Evolutionary conservation across 2,888 invertebrate species (phyloP).

Genomic region (Bugulina stolonifera): DNA sequence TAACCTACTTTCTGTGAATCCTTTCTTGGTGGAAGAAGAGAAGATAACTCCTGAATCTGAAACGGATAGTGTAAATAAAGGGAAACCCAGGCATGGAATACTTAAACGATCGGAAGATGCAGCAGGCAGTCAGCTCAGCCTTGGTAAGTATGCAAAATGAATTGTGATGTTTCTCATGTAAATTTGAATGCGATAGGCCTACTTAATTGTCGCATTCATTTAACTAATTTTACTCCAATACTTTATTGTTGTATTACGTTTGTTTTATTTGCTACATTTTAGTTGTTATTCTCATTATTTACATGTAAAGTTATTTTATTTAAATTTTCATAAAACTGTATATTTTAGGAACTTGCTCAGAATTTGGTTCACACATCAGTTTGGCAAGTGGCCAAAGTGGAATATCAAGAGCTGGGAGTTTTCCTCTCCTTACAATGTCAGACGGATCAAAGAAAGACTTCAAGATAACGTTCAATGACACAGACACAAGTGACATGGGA

Average conservation of each 20-base stretch:
- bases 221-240: no score
- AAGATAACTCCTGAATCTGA: neutral
- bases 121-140: conserved; percentile 20
- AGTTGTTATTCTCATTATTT: no score
- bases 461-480: conserved; percentile 19
- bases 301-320: no score
- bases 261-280: no score
- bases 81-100: conserved; percentile 9
- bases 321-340: no score
- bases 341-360: conserved; percentile 21
- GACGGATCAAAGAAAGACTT: conserved; percentile 21
- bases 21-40: neutral
- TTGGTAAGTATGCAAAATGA: neutral
- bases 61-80: neutral
- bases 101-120: conserved; percentile 2
- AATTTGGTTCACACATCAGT: conserved; percentile 25
- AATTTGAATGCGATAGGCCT: no score
- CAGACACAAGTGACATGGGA: conserved; percentile 2
- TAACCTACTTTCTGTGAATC: conserved; percentile 9
- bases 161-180: no score
- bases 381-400: conserved; percentile 15
- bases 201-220: no score
- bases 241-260: no score
- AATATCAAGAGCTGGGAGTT: conserved; percentile 23
- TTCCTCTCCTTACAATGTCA: conserved; percentile 20